phyloP scores from a whole-genome alignment of 2,888 invertebrate species.

The Apodemia duryi region DNA sequence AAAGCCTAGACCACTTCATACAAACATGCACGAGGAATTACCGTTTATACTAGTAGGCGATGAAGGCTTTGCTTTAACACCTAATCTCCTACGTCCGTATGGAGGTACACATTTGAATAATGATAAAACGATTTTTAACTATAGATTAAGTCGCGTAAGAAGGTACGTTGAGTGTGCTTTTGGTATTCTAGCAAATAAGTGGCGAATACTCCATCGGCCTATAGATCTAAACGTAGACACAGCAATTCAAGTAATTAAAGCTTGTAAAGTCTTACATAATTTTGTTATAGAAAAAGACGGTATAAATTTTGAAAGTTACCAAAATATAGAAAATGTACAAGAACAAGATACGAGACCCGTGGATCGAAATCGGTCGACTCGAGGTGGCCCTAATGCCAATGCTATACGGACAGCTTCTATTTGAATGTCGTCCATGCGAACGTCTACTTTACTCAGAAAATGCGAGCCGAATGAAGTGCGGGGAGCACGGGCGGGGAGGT shows the following conservation, averaged over 20 bases:
- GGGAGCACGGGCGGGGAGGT: slow-evolving; percentile 31
- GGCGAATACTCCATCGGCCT: slow-evolving; percentile 35
- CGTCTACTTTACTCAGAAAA: slow-evolving; percentile 18
- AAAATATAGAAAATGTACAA: slow-evolving; percentile 32
- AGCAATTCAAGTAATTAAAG: slow-evolving; percentile 33
- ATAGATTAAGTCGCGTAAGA: slow-evolving; percentile 41
- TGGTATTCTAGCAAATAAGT: slow-evolving; percentile 42
- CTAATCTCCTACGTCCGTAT: slow-evolving; percentile 35
- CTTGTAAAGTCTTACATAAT: slow-evolving; percentile 34
- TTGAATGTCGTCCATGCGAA: slow-evolving; percentile 27
- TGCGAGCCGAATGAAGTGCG: slow-evolving; percentile 31
- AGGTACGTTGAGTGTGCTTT: slow-evolving; percentile 40
- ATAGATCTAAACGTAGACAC: slow-evolving; percentile 30
- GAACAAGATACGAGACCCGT: slow-evolving; percentile 35
- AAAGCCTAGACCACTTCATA: slow-evolving; percentile 31
- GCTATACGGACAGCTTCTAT: slow-evolving; percentile 34
- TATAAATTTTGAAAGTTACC: slow-evolving; percentile 32
- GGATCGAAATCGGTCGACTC: slow-evolving; percentile 29
- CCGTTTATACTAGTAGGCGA: slow-evolving; percentile 25
- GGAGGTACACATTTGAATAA: slow-evolving; percentile 37
- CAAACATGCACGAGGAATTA: slow-evolving; percentile 27
- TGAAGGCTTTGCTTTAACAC: slow-evolving; percentile 28
- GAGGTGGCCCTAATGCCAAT: slow-evolving; percentile 32
- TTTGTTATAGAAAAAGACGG: slow-evolving; percentile 32
- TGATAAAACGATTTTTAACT: slow-evolving; percentile 39